A percentile compares a stretch with the other conserved stretches of the same genome.
Conservation (phyloP, 1,140 invertebrate species). For the Temnothorax nylanderi region DNA sequence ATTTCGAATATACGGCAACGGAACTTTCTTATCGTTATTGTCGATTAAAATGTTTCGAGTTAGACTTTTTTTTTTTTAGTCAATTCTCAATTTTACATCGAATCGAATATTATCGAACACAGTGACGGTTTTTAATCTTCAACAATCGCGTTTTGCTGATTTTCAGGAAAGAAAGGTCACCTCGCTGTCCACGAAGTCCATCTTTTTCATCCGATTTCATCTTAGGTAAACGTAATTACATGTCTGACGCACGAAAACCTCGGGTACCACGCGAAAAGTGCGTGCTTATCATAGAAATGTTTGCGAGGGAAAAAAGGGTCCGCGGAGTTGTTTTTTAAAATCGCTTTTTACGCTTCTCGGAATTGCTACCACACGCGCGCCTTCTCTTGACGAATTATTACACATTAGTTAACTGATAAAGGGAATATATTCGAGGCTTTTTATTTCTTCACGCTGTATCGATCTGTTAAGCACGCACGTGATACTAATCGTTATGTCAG, state of each 20-base stretch:
- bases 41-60: not conserved
- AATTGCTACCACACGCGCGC: not conserved
- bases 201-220: not conserved
- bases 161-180: not conserved
- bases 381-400: not conserved
- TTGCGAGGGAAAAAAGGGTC: not conserved
- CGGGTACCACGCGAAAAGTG: conserved; percentile 6
- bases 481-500: conserved; percentile 24
- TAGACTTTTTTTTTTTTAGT: not conserved
- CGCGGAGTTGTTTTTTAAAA: not conserved
- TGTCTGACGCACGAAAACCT: conserved; percentile 12
- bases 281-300: conserved; percentile 9
- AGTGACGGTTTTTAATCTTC: not conserved
- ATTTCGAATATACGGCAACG: not conserved
- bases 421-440: not conserved
- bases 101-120: not conserved
- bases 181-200: not conserved
- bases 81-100: not conserved
- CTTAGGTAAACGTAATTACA: conserved; percentile 24
- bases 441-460: conserved; percentile 18
- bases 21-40: not conserved
- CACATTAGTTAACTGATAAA: conserved; percentile 21
- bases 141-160: not conserved
- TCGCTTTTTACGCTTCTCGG: conserved; percentile 19
- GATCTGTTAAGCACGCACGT: not conserved